phyloP scores from a whole-genome alignment of 2,888 invertebrate species.

The Tetanocera ferruginea region DNA sequence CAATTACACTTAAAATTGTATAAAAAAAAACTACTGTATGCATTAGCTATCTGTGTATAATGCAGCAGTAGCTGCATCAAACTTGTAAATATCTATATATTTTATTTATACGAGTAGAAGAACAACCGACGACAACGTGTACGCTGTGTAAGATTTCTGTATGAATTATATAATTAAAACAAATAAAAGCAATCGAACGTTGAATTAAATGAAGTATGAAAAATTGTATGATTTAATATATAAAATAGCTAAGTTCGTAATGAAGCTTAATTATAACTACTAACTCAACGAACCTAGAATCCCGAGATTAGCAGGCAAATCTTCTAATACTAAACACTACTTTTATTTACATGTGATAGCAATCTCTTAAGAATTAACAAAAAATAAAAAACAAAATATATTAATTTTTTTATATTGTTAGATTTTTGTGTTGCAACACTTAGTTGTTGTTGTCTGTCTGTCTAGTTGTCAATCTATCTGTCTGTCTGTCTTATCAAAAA shows the following conservation, averaged over 20 bases:
- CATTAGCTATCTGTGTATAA: conserved; percentile 12
- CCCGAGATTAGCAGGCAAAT: conserved; percentile 12
- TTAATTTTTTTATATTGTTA: not conserved
- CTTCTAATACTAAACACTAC: not conserved
- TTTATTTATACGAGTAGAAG: not conserved
- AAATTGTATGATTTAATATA: not conserved
- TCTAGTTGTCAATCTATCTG: not conserved
- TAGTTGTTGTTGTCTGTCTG: not conserved
- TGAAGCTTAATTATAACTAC: not conserved
- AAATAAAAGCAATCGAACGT: conserved; percentile 21
- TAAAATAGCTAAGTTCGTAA: not conserved
- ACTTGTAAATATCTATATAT: conserved; percentile 31
- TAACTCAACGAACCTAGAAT: not conserved
- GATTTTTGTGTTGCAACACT: not conserved
- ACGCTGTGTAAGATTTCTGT: conserved; percentile 10
- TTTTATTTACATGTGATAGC: conserved; percentile 22
- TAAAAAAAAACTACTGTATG: conserved; percentile 11
- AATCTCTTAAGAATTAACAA: conserved; percentile 15
- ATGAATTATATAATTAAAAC: not conserved
- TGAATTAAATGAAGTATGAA: not conserved
- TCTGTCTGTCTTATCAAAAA: not conserved
- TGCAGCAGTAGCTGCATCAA: too few relatives aligned
- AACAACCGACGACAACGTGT: too few relatives aligned
- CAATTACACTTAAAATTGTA: conserved; percentile 11
- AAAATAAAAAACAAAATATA: not conserved